These are phyloP conservation scores for Agrotis clavis DNA, from an alignment of 2,888 invertebrate genomes.

Conservation along the genomic window DNA sequence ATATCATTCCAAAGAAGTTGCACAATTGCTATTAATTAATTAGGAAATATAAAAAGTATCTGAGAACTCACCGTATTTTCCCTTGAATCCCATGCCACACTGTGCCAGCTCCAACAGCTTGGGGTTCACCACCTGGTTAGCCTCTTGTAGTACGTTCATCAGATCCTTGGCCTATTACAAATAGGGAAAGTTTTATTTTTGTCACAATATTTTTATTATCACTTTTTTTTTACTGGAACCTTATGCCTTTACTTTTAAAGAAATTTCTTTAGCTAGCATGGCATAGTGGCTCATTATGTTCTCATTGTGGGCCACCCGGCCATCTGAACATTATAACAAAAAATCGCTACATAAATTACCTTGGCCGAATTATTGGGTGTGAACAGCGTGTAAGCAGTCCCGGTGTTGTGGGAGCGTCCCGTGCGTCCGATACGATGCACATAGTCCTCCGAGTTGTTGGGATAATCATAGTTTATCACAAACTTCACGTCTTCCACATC, in stretches of 20 bases:
- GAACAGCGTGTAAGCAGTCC: constrained; percentile 99
- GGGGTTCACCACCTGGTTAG: constrained; percentile 98
- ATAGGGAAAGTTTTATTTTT: constrained; percentile 7
- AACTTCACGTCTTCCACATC: constrained; percentile 99
- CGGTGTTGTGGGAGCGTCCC: constrained; percentile 97
- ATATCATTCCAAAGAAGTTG: background rate
- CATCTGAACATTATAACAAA: background rate
- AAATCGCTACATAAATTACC: constrained; percentile 69
- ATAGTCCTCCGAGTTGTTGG: constrained; percentile 99
- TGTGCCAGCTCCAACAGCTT: constrained; percentile 95
- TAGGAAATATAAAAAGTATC: too few species aligned
- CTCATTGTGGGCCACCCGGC: too few species aligned
- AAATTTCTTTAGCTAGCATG: too few species aligned
- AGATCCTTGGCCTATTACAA: constrained; percentile 94
- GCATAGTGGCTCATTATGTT: too few species aligned
- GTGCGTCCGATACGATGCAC: constrained; percentile 99
- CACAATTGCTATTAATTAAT: too few species aligned
- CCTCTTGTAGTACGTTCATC: constrained; percentile 97
- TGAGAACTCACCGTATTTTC: constrained; percentile 82
- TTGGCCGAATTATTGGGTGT: constrained; percentile 97
- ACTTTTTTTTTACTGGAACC: background rate
- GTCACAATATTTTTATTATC: background rate
- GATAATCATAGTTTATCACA: constrained; percentile 99
- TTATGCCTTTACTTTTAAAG: background rate
- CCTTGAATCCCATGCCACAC: constrained; percentile 89